These are phyloP conservation scores for Tachypleus tridentatus DNA, from an alignment of 1,140 invertebrate genomes.

Conservation along the genomic window DNA sequence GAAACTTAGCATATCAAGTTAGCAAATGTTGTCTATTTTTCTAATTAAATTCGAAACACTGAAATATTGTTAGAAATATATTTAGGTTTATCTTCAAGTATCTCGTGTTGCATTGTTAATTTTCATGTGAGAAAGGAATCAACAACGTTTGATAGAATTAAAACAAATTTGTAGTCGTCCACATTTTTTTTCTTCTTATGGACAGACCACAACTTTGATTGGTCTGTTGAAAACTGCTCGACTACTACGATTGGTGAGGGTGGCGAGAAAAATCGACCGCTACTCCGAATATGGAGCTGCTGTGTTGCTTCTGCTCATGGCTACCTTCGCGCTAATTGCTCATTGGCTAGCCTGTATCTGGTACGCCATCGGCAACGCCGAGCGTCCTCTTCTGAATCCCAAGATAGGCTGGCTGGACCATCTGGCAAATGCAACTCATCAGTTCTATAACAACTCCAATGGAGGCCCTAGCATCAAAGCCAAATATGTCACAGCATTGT, in stretches of 20 bases:
- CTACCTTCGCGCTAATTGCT: slow-evolving; percentile 93
- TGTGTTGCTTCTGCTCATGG: slow-evolving; percentile 90
- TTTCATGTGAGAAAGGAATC: too few relatives aligned
- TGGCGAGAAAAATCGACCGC: slow-evolving; percentile 92
- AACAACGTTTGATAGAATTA: too few relatives aligned
- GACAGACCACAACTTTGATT: slow-evolving; percentile 93
- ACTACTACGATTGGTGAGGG: slow-evolving; percentile 81
- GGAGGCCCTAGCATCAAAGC: slow-evolving; percentile 62
- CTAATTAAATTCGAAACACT: too few relatives aligned
- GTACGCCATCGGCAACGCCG: slow-evolving; percentile 95
- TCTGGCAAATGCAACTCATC: slow-evolving; percentile 75
- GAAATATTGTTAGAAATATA: too few relatives aligned
- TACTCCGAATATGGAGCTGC: slow-evolving; percentile 98
- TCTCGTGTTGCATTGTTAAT: too few relatives aligned
- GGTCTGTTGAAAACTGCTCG: slow-evolving; percentile 93
- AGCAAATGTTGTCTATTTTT: too few relatives aligned
- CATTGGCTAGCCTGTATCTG: slow-evolving; percentile 99
- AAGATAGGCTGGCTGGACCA: slow-evolving; percentile 87
- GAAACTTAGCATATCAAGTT: too few relatives aligned
- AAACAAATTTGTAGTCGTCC: too few relatives aligned
- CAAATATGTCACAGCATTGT: slow-evolving; percentile 61
- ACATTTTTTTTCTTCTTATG: slow-evolving; percentile 9
- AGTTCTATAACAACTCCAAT: slow-evolving; percentile 64
- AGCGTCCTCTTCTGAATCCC: slow-evolving; percentile 56
- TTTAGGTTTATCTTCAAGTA: too few relatives aligned